Conservation (phyloP, 2,797 vertebrate species). For the Gadopsis marmoratus region DNA sequence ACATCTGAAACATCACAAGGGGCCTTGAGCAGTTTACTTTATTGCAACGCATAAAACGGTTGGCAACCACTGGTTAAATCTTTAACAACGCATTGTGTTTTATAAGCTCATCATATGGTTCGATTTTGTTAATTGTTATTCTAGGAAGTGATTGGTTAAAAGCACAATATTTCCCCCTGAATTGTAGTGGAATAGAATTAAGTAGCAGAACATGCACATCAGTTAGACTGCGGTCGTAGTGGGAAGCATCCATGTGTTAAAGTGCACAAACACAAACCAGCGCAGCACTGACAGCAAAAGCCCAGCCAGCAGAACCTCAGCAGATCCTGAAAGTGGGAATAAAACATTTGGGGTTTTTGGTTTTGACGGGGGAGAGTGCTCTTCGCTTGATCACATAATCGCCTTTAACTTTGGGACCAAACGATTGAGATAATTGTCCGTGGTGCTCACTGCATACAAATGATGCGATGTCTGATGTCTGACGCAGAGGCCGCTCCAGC, state of each 20-base stretch:
- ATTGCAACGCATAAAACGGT: neutral
- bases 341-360: neutral
- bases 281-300: neutral
- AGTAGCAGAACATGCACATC: neutral
- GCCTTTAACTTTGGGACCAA: constrained; percentile 18
- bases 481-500: neutral
- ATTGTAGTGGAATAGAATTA: neutral
- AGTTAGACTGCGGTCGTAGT: no score
- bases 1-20: neutral
- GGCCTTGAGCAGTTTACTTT: neutral
- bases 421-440: constrained; percentile 52
- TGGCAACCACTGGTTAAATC: no score
- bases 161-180: neutral
- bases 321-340: neutral
- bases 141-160: neutral
- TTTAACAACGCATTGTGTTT: neutral
- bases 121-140: neutral
- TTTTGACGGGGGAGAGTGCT: constrained; percentile 24
- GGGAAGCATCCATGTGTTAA: neutral
- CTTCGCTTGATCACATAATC: constrained; percentile 63
- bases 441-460: neutral
- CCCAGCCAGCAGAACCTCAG: neutral
- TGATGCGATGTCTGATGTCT: neutral
- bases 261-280: neutral
- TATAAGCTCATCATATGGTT: neutral